These are phyloP conservation scores for Entelurus aequoreus DNA, from an alignment of 2,113 vertebrate species.

Conservation along the genomic window DNA sequence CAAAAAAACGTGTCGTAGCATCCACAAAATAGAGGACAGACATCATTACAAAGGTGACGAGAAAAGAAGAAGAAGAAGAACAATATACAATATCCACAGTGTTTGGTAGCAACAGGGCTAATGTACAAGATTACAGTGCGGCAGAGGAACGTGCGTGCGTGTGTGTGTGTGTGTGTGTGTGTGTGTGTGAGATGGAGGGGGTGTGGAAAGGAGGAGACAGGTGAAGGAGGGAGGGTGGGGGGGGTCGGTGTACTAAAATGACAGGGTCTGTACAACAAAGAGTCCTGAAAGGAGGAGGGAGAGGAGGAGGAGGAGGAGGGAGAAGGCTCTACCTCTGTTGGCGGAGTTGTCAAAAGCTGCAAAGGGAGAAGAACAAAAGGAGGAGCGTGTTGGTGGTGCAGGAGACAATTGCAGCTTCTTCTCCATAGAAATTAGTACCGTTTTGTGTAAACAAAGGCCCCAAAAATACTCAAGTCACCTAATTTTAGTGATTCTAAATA, in stretches of 20 bases:
- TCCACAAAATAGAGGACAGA: slow-evolving; percentile 74
- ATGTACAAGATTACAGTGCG: slow-evolving; percentile 75
- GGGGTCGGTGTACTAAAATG: slow-evolving; percentile 48
- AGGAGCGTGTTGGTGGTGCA: neutral
- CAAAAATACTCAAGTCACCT: too few species aligned
- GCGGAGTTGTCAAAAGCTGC: slow-evolving; percentile 35
- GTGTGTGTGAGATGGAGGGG: slow-evolving; percentile 16
- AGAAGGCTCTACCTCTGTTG: slow-evolving; percentile 73
- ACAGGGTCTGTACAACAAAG: slow-evolving; percentile 69
- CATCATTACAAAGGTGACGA: slow-evolving; percentile 75
- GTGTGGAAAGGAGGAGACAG: slow-evolving; percentile 30
- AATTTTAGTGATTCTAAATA: too few species aligned
- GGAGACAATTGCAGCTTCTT: neutral
- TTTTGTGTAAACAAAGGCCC: neutral
- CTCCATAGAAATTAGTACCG: neutral
- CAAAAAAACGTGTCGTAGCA: slow-evolving; percentile 63
- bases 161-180: slow-evolving; percentile 3
- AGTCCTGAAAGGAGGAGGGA: slow-evolving; percentile 72
- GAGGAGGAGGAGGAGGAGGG: slow-evolving; percentile 68
- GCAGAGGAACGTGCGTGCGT: slow-evolving; percentile 25
- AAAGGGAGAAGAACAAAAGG: slow-evolving; percentile 24
- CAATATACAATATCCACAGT: slow-evolving; percentile 81
- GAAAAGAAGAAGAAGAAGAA: slow-evolving; percentile 63
- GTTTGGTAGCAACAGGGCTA: slow-evolving; percentile 69
- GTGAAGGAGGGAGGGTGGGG: neutral